Base-by-base conservation (phyloP, 2,797 vertebrate genomes). In the Adelosebastes latens region DNA sequence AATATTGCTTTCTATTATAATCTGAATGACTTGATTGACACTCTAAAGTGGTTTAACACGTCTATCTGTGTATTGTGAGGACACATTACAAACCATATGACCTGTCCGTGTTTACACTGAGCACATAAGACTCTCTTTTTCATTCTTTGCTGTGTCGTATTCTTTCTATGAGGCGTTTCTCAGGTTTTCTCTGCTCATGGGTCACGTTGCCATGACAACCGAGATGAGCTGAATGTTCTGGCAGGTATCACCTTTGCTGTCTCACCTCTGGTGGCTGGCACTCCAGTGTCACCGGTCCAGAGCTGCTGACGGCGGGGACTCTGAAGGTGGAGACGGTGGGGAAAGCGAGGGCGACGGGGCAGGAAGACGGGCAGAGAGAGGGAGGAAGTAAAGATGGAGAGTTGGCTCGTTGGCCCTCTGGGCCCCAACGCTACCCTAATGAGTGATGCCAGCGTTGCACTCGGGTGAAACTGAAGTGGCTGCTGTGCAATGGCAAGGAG, bases 231-330 rank as follows among this genome's bases (percentile, higher is more conserved):
- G 77, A 95, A 94, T 90, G 86, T 95, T 95, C 93, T 94, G 91
- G 95, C 95, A 96, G 89, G 93, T 96, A 96, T 97, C 97, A 97
- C 96, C 97, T 97, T 96, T 95, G 91, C 96, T 96, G 95, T 96
- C 96, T 96, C 94, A 92, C 94, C 94, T 96, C 96, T 93, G 95
- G 93, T 88, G 94, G 93, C 91, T 88, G 93, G 89, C 89, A 93
- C 93, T 93, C 88, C 13, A n/a, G 73, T 85, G 87, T 89, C 83
- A 81, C 86, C 18, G 49, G 77, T 81, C 75, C 79, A 58, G 75
- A 75, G 79, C 75, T 79, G 78, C 81, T 83, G 84, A 82, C 8
- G 36, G 52, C 4, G 29, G 66, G 42, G 63, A 67, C 81, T 95
- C 92, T 83, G 96, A 89, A 87, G 94, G 94, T 92, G 92, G 81